Base-by-base conservation (phyloP, 1,140 invertebrate species). In the Saxidomus purpurata region DNA sequence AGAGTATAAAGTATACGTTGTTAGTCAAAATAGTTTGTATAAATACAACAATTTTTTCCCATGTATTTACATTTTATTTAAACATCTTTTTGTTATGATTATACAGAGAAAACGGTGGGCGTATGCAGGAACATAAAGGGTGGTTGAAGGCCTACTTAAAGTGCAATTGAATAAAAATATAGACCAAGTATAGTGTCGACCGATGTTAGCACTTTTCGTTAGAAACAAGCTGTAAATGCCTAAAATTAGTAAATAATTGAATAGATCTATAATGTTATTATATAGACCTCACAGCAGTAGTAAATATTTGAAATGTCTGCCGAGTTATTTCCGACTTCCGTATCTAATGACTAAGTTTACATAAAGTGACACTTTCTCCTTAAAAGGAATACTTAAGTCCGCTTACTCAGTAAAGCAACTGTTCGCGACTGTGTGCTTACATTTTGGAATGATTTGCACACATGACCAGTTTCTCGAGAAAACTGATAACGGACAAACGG, bases 261-360 rank as follows among this genome's bases (percentile, higher is more conserved):
- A 63, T 28, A 63, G 59, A 25, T n/a, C 11, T 63, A 28, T 71
- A 71, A 36, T 38, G 67, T 28, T 63, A 63, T 63, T 63, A 63
- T 63, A 0, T 63, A 15, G 59, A 63, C 59, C 59, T 28, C 59
- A 63, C 59, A 63, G 25, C 59, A 28, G 1, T 11, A 28, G 59
- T 63, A 63, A 63, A 63, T 63, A 63, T 63, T 63, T 63, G 15
- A 63, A 63, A 63, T 63, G 59, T 63, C 59, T 63, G n/a, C 25
- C 25, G n/a, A 63, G 59, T 63, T 63, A 63, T 63, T 28, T 28
- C 28, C 25, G 25, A 63, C 59, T 63, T 63, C 59, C 59, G 59
- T 25, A 63, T 4, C 59, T 28, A 63, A 28, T 63, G 59, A 63
- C 59, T 17, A 59, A 59, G 43, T 43, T 8, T 43, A 43, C 43